Percentiles rank a stretch among this genome's conserved stretches.
Conservation (phyloP, 2,113 vertebrate genomes). For the Hiodon alosoides region DNA sequence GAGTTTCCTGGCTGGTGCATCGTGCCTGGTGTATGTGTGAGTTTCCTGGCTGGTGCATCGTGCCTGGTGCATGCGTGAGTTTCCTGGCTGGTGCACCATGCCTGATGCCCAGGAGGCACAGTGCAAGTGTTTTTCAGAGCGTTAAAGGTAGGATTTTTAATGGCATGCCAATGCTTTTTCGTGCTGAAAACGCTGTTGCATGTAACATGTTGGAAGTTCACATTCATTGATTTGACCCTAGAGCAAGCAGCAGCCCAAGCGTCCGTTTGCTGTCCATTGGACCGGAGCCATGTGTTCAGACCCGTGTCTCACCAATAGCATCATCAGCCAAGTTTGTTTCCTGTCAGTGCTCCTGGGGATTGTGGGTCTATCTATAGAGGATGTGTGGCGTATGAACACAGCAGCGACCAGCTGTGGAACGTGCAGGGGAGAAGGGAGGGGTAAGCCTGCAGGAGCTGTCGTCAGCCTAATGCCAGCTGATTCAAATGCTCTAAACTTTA, state of each 20-base stretch:
- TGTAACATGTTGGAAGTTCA: background rate
- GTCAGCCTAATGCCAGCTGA: background rate
- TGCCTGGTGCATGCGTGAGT: background rate
- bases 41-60: conserved; percentile 5
- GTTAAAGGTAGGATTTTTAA: conserved; percentile 50
- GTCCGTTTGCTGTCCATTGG: too few relatives aligned
- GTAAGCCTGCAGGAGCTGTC: background rate
- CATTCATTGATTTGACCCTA: background rate
- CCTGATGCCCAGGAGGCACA: conserved; percentile 56
- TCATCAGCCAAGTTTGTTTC: too few relatives aligned
- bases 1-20: too few relatives aligned
- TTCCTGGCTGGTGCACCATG: conserved; percentile 23
- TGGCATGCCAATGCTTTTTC: conserved; percentile 42
- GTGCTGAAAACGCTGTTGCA: background rate
- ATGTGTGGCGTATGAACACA: too few relatives aligned
- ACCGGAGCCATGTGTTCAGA: too few relatives aligned
- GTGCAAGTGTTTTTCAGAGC: conserved; percentile 64
- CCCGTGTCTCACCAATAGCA: too few relatives aligned
- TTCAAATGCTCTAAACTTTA: background rate
- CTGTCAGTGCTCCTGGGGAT: too few relatives aligned
- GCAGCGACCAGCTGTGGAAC: background rate
- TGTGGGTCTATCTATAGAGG: too few relatives aligned
- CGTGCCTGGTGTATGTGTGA: too few relatives aligned
- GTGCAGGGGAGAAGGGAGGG: background rate
- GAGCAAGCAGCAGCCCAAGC: background rate